These are phyloP conservation scores for Crematogaster levior DNA, from an alignment of 2,888 invertebrate genomes.

Conservation along the genomic window DNA sequence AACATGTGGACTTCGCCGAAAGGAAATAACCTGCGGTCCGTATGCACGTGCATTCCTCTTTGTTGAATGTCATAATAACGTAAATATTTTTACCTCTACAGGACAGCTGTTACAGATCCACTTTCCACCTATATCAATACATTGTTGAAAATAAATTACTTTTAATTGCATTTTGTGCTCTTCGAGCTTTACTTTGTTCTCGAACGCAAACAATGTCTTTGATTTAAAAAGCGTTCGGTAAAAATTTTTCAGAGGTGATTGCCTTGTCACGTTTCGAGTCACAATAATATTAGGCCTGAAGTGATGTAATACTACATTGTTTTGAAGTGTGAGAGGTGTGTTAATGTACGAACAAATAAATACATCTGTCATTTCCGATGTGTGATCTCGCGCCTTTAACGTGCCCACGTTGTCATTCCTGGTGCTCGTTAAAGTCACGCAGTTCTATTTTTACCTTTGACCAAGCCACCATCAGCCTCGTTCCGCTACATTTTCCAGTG, in stretches of 20 bases:
- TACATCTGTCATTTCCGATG: conserved; percentile 18
- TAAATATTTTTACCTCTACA: neutral
- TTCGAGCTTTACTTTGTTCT: neutral
- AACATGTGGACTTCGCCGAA: neutral
- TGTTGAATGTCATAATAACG: neutral
- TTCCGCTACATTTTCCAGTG: conserved; percentile 40
- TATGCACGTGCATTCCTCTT: neutral
- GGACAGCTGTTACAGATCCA: neutral
- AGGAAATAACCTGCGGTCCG: neutral
- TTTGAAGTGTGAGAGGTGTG: neutral
- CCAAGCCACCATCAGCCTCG: conserved; percentile 19
- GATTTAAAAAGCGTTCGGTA: neutral
- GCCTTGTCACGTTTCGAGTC: neutral
- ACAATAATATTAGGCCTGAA: neutral
- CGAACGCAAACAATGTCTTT: neutral
- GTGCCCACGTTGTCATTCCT: conserved; percentile 54
- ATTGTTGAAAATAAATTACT: neutral
- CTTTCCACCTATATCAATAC: neutral
- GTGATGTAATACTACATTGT: neutral
- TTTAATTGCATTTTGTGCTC: neutral
- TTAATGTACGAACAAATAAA: conserved; percentile 39
- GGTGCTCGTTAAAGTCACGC: conserved; percentile 65
- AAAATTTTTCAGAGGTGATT: neutral
- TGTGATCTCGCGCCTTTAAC: neutral
- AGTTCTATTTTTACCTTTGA: conserved; percentile 60